Base-by-base conservation (phyloP, 2,797 vertebrate species). In the Taeniopygia guttata region DNA sequence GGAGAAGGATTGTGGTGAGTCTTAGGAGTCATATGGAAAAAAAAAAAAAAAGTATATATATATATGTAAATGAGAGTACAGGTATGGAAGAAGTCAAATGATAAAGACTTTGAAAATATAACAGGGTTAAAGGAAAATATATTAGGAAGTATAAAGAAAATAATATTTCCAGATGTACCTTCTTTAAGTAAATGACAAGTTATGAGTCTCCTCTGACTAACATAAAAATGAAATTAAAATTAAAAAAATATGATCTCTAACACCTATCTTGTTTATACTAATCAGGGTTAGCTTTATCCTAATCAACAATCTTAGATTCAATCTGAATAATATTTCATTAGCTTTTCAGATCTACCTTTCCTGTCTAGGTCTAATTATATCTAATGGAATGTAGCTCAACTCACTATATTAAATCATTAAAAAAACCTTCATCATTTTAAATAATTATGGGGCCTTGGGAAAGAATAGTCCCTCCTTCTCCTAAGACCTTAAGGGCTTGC, bases 311-410 rank as follows among this genome's bases (percentile, higher is more conserved):
- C 97, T 98, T 96, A 97, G 97, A 97, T 97, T 97, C 97, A 97
- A 97, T 97, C 98, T 98, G 98, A 98, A 98, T 98, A 98, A 98
- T 98, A 97, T 98, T 98, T 98, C 98, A 98, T 98, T 98, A 98
- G 97, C 98, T 98, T 98, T 97, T 97, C 97, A 98, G 97, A 98
- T 97, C 98, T 98, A 98, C 97, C 97, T 98, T 98, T 98, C 98
- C 98, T 98, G 98, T 98, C 98, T 98, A 97, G 90, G 96, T 98
- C 98, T 98, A 98, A 98, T 98, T 98, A 98, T 98, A 98, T 98
- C 97, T 98, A 98, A 98, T 98, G 98, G 97, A 98, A 98, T 98
- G 98, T 98, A 98, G 98, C 96, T 98, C 97, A 98, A 98, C 97
- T 98, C 98, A 95, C 97, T 97, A 98, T 98, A 98, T 98, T 98